These are phyloP conservation scores for Pionites leucogaster DNA, from an alignment of 2,113 vertebrate genomes.

Conservation along the genomic window DNA sequence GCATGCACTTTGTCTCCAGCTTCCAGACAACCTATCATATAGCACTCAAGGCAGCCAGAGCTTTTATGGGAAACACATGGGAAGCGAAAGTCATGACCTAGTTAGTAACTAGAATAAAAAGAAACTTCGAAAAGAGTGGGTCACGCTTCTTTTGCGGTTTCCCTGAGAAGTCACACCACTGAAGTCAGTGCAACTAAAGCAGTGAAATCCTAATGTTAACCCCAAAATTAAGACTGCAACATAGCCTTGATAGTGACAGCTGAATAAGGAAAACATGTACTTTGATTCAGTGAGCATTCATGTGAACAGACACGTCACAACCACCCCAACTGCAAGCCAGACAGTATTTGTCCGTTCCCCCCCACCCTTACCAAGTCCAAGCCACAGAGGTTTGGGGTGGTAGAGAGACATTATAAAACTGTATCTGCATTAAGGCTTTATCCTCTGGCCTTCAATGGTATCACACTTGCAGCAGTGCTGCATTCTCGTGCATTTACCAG, in stretches of 20 bases:
- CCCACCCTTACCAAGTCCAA: background rate
- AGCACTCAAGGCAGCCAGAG: constrained; percentile 52
- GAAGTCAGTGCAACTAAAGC: background rate
- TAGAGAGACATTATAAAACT: background rate
- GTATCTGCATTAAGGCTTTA: background rate
- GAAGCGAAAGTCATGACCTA: background rate
- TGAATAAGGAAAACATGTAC: background rate
- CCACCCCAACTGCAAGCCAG: background rate
- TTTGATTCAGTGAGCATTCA: background rate
- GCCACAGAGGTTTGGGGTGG: background rate
- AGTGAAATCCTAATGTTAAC: background rate
- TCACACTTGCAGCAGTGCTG: background rate
- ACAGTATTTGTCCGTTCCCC: background rate
- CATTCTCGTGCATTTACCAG: background rate
- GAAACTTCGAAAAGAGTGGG: background rate
- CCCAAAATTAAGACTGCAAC: background rate
- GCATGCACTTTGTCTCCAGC: constrained; percentile 47
- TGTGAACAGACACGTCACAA: background rate
- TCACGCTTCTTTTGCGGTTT: background rate
- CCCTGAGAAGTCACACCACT: background rate
- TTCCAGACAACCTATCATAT: constrained; percentile 59
- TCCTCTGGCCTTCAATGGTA: background rate
- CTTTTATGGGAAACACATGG: constrained; percentile 75
- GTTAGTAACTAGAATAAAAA: constrained; percentile 19
- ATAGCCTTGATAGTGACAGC: background rate